These are phyloP conservation scores for Eupsilia transversa DNA, from an alignment of 2,888 invertebrate species.

Conservation along the genomic window DNA sequence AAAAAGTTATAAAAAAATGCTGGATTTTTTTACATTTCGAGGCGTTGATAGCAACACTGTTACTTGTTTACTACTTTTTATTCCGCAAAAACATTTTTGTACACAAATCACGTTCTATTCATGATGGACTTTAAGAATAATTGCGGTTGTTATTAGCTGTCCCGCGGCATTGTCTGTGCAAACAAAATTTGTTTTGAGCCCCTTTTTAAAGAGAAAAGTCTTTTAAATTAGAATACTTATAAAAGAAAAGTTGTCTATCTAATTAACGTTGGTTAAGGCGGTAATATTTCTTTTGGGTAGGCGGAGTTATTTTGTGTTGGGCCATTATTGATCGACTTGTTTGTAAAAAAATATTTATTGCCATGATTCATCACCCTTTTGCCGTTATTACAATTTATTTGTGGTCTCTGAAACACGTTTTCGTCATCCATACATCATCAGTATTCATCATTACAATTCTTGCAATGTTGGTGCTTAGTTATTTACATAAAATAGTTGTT, in stretches of 20 bases:
- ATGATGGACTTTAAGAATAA: slow-evolving; percentile 60
- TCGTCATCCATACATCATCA: not conserved
- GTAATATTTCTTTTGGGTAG: not conserved
- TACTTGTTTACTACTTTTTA: slow-evolving; percentile 43
- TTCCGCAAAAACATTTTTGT: slow-evolving; percentile 32
- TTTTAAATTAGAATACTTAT: slow-evolving; percentile 41
- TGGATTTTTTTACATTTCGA: not conserved
- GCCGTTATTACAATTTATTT: not conserved
- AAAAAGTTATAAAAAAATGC: not conserved
- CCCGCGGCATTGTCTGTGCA: slow-evolving; percentile 26
- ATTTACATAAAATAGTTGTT: not conserved
- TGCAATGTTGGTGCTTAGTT: not conserved
- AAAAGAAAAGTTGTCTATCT: slow-evolving; percentile 22
- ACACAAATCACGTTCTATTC: slow-evolving; percentile 62
- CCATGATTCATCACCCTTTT: not conserved
- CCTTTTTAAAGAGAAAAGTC: slow-evolving; percentile 29
- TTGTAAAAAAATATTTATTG: not conserved
- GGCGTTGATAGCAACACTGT: not conserved
- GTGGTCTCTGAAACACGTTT: not conserved
- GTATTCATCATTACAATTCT: not conserved
- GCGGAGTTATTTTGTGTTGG: not conserved
- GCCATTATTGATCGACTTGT: not conserved
- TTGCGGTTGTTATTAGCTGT: slow-evolving; percentile 56
- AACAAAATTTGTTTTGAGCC: slow-evolving; percentile 51
- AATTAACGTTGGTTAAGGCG: not conserved